Evolutionary conservation across 2,888 invertebrate species (phyloP), one percentile per base, ranked within the genome.

Genomic region (Gari tellinella): DNA sequence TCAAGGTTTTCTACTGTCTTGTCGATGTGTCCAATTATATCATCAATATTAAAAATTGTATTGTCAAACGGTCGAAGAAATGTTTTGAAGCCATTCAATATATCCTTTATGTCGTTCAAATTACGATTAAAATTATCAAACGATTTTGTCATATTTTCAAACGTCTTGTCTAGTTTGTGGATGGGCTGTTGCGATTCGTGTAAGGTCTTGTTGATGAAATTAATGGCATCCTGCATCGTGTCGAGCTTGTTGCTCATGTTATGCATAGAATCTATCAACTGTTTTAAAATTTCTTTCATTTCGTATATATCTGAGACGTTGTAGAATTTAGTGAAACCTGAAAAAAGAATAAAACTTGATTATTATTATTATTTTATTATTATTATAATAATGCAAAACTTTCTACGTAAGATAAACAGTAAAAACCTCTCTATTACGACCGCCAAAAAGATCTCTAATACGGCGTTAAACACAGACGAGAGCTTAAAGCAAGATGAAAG

Each of bases 201-300:
- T 17, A 79, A 63, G 3, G 72, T 72, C 40, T 62, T 52, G 46
- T 79, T 79, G 15, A 79, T 74, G n/a, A 66, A 78, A 41, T 78
- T 60, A 15, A 78, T 74, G 5, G 78, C 78, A 10, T 55, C 51
- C 26, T 74, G 73, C 73, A 78, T 70, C 5, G 31, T 55, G 37
- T 78, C 69, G 21, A 78, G 48, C 48, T 78, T 78, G 17, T 31
- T 45, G 3, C 73, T 78, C 78, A 78, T 78, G 14, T 60, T 57
- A 17, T 51, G 55, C 37, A 78, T 52, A n/a, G 63, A 63, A 7
- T 61, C 23, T 4, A 78, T 69, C 21, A 78, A 51, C 12, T 64
- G 51, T 26, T 60, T 45, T 19, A 78, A 51, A 17, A 74, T 56
- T 23, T 56, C 43, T 51, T 73, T 73, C 64, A 78, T 74, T 25